A percentile compares a stretch with the other conserved stretches of the same genome.
Conservation (phyloP, 2,888 invertebrate species). For the Dermolepida albohirtum region DNA sequence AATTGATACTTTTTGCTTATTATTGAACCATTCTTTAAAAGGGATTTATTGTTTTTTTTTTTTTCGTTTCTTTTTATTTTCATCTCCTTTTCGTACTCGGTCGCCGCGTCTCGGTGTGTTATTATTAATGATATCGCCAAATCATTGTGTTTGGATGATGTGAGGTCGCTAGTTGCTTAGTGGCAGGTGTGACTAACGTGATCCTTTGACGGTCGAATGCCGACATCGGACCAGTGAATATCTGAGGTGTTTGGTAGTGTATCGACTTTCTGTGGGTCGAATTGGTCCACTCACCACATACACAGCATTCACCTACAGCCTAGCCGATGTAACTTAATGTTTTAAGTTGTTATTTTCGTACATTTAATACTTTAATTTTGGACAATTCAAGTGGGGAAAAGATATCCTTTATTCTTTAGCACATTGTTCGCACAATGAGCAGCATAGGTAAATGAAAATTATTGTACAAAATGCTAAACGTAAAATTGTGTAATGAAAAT, state of each 20-base stretch:
- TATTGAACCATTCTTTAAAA: conserved; percentile 2
- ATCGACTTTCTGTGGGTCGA: neutral
- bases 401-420: too few relatives aligned
- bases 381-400: neutral
- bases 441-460: too few relatives aligned
- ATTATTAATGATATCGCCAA: conserved; percentile 64
- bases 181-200: conserved; percentile 67
- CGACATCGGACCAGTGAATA: conserved; percentile 60
- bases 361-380: conserved; percentile 51
- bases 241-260: conserved; percentile 26
- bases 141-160: conserved; percentile 62
- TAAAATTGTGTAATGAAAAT: too few relatives aligned
- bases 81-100: conserved; percentile 3
- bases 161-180: conserved; percentile 50
- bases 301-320: conserved; percentile 63
- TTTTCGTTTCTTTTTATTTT: conserved; percentile 11
- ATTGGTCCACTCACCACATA: conserved; percentile 51
- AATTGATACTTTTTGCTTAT: conserved; percentile 9
- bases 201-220: conserved; percentile 60
- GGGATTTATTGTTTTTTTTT: conserved; percentile 1
- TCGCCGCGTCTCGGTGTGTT: conserved; percentile 34
- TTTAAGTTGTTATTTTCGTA: conserved; percentile 62
- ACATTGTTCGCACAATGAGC: too few relatives aligned
- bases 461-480: too few relatives aligned
- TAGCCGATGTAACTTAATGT: conserved; percentile 61